These are phyloP conservation scores for Zaprionus capensis DNA, from an alignment of 1,140 invertebrate species.

Conservation along the genomic window DNA sequence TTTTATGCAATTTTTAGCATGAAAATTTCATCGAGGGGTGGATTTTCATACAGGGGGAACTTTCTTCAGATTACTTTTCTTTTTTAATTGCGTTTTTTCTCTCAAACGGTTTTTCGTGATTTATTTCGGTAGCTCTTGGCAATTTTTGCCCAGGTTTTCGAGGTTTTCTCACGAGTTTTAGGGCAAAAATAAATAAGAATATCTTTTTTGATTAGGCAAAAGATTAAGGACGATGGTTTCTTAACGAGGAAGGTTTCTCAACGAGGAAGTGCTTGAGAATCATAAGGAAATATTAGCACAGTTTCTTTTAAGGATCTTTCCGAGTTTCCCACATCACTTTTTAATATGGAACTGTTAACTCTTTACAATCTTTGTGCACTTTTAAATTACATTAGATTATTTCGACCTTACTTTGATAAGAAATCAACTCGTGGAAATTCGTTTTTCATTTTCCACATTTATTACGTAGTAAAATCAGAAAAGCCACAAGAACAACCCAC, in stretches of 20 bases:
- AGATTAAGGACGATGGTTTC: background rate
- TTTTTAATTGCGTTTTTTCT: slow-evolving; percentile 47
- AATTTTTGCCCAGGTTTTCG: slow-evolving; percentile 20
- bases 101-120: slow-evolving; percentile 64
- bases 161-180: slow-evolving; percentile 76
- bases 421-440: slow-evolving; percentile 27
- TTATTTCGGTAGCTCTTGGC: slow-evolving; percentile 48
- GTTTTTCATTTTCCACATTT: slow-evolving; percentile 36
- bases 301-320: background rate
- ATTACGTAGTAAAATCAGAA: slow-evolving; percentile 35
- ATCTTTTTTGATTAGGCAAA: slow-evolving; percentile 6
- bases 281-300: background rate
- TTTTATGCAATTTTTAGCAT: slow-evolving; percentile 81
- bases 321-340: background rate
- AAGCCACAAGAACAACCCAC: slow-evolving; percentile 54
- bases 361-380: background rate
- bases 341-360: background rate
- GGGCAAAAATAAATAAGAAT: slow-evolving; percentile 35
- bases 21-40: slow-evolving; percentile 48
- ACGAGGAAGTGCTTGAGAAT: background rate
- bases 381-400: background rate
- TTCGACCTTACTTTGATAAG: slow-evolving; percentile 15
- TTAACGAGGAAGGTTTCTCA: background rate
- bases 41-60: background rate
- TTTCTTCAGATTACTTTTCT: slow-evolving; percentile 31